A percentile compares a stretch with the other conserved stretches of the same genome.
phyloP scores from a whole-genome alignment of 2,888 invertebrate genomes.

The Stenolophus ochropezus region DNA sequence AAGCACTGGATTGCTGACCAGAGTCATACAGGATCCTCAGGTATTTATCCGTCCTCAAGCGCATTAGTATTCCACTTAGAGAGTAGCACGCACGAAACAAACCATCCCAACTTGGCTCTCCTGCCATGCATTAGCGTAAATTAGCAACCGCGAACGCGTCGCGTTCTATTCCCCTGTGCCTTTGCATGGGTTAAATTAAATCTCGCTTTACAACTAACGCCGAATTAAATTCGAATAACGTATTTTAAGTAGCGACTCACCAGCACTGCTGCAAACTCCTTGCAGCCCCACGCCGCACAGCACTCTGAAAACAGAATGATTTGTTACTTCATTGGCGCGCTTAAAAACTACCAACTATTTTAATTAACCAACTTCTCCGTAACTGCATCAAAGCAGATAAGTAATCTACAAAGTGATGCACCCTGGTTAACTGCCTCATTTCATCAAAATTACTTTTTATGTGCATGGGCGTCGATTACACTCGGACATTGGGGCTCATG shows the following conservation, averaged over 20 bases:
- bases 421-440: neutral
- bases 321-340: neutral
- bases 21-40: neutral
- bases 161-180: conserved; percentile 24
- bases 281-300: neutral
- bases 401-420: neutral
- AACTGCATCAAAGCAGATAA: neutral
- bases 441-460: too few relatives aligned
- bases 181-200: conserved; percentile 46
- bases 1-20: neutral
- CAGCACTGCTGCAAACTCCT: conserved; percentile 3
- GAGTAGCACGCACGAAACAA: conserved; percentile 1
- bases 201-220: conserved; percentile 49
- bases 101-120: neutral
- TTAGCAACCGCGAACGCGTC: conserved; percentile 39
- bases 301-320: conserved; percentile 24
- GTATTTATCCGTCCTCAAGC: neutral
- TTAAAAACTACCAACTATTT: conserved; percentile 22
- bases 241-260: conserved; percentile 38
- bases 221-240: conserved; percentile 47
- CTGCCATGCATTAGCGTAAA: conserved; percentile 43
- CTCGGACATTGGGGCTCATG: too few relatives aligned
- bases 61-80: conserved; percentile 34
- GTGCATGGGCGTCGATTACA: too few relatives aligned
- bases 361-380: neutral